These are phyloP conservation scores for Pollenia griseotomentosa DNA, from an alignment of 2,888 invertebrate genomes.

Conservation along the genomic window DNA sequence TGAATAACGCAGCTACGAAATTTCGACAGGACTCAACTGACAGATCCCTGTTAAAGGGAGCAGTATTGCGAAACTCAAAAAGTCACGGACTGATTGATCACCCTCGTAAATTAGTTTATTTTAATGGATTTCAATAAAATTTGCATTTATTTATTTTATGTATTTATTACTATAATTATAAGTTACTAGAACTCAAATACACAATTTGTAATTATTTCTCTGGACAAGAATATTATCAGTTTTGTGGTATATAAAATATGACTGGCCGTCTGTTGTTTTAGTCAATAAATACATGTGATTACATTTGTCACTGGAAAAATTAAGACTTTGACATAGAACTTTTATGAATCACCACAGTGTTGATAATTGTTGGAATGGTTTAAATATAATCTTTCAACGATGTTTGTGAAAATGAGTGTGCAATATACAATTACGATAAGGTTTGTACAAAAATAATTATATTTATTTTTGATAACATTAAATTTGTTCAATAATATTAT, in stretches of 20 bases:
- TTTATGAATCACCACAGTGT: conserved; percentile 51
- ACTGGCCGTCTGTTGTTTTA: conserved; percentile 7
- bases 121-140: not conserved
- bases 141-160: not conserved
- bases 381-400: conserved; percentile 11
- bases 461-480: conserved; percentile 17
- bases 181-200: too few species aligned
- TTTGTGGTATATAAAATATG: not conserved
- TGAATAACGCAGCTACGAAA: too few species aligned
- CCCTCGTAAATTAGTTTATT: not conserved
- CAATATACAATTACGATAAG: conserved; percentile 10
- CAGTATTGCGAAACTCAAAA: too few species aligned
- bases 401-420: not conserved
- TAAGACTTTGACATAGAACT: conserved; percentile 59
- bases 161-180: not conserved
- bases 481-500: not conserved
- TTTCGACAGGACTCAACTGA: too few species aligned
- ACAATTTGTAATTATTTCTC: not conserved
- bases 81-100: too few species aligned
- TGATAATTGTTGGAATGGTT: conserved; percentile 22
- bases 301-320: not conserved
- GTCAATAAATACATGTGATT: conserved; percentile 15
- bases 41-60: too few species aligned
- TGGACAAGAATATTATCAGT: not conserved
- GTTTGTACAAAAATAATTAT: not conserved